Evolutionary conservation across 30 jellyfish, hydroid and myxozoan species (phyloP).

Genomic region (Calvadosia cruxmelitensis): DNA sequence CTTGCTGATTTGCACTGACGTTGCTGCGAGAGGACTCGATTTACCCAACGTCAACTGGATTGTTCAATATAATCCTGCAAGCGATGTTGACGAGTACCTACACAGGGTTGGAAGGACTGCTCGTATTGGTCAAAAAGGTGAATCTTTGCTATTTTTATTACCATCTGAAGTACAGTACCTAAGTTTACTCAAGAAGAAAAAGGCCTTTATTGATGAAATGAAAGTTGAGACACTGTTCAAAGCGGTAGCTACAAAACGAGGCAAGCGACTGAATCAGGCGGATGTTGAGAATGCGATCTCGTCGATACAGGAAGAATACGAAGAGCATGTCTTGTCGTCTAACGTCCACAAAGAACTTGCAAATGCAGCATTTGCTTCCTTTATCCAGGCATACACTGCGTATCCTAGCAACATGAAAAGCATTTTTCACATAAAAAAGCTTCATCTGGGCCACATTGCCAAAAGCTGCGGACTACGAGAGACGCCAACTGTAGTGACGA

Average conservation of each 20-base stretch:
- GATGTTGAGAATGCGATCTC: constrained; percentile 60
- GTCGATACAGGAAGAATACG: constrained; percentile 37
- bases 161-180: constrained; percentile 83
- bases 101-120: constrained; percentile 98
- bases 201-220: constrained; percentile 27
- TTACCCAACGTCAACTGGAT: constrained; percentile 80
- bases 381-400: constrained; percentile 79
- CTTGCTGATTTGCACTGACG: constrained; percentile 81
- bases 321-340: constrained; percentile 14
- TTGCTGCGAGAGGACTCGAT: constrained; percentile 97
- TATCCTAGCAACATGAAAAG: constrained; percentile 64
- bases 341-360: constrained; percentile 31
- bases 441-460: constrained; percentile 93
- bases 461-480: constrained; percentile 77
- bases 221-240: constrained; percentile 27
- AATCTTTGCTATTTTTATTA: constrained; percentile 51
- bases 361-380: constrained; percentile 54
- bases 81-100: constrained; percentile 62
- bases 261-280: constrained; percentile 26
- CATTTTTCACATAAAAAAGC: constrained; percentile 53
- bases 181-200: constrained; percentile 10
- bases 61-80: constrained; percentile 71
- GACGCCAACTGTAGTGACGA: constrained; percentile 67
- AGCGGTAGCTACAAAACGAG: constrained; percentile 12
- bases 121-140: constrained; percentile 80